phyloP scores from a whole-genome alignment of 2,888 invertebrate species.

The Ophion slaviceki region DNA sequence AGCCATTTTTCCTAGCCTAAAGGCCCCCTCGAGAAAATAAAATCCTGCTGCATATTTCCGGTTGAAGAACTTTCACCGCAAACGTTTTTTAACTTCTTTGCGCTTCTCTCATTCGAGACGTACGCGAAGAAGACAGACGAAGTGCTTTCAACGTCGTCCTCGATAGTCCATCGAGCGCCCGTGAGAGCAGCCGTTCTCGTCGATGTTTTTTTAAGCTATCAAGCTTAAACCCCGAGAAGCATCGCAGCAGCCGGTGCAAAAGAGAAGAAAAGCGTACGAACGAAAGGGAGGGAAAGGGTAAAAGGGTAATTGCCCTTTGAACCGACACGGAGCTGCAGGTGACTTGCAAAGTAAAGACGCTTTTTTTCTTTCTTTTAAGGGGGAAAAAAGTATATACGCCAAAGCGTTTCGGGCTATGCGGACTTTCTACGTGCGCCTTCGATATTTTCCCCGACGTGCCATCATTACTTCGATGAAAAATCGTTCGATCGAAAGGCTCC shows the following conservation, averaged over 20 bases:
- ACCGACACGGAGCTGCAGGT: slow-evolving; percentile 36
- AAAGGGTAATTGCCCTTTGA: slow-evolving; percentile 44
- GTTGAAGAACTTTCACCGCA: slow-evolving; percentile 6
- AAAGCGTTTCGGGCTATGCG: slow-evolving; percentile 5
- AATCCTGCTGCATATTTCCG: neutral
- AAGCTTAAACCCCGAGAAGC: slow-evolving; percentile 32
- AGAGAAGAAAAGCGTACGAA: slow-evolving; percentile 14
- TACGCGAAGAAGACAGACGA: neutral
- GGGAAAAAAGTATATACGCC: neutral
- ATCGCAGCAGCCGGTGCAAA: slow-evolving; percentile 1
- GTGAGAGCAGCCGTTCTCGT: neutral
- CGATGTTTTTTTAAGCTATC: slow-evolving; percentile 35
- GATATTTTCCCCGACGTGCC: neutral
- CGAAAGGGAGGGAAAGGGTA: slow-evolving; percentile 23
- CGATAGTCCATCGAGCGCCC: neutral
- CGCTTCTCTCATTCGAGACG: neutral
- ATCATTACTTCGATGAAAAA: too few relatives aligned
- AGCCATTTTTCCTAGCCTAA: neutral
- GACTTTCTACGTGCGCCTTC: neutral
- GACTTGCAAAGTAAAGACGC: slow-evolving; percentile 38
- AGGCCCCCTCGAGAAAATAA: neutral
- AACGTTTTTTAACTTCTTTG: neutral
- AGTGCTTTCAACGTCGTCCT: slow-evolving; percentile 5
- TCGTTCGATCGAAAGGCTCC: neutral
- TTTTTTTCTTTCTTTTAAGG: neutral